Conservation (phyloP, 2,113 vertebrate genomes). For the Chunga burmeisteri region DNA sequence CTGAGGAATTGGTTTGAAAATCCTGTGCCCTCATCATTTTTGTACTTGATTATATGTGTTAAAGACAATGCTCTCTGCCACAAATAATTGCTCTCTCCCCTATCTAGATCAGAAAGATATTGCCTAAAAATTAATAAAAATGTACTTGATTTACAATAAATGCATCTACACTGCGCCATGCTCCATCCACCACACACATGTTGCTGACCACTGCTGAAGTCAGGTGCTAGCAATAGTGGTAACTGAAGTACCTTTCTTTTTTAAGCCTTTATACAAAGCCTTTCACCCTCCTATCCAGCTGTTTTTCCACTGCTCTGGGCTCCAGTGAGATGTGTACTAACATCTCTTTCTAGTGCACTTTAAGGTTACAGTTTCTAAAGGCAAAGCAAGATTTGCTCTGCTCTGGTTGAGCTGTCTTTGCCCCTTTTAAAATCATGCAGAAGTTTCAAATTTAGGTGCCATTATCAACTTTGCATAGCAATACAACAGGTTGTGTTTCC, state of each 20-base stretch:
- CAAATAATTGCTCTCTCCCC: neutral
- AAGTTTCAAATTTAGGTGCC: neutral
- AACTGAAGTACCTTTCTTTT: constrained; percentile 6
- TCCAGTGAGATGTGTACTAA: neutral
- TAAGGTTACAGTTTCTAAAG: neutral
- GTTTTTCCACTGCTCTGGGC: neutral
- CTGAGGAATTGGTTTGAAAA: neutral
- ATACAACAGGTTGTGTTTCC: neutral
- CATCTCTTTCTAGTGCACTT: neutral
- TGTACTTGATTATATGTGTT: neutral
- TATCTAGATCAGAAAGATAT: neutral
- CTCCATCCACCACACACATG: neutral
- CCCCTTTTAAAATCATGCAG: neutral
- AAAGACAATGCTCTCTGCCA: neutral
- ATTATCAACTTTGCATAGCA: neutral
- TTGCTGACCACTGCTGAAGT: neutral
- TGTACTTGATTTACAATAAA: constrained; percentile 17
- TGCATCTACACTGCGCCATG: neutral
- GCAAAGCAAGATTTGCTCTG: neutral
- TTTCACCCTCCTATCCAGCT: neutral
- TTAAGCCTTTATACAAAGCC: neutral
- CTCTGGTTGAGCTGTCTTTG: neutral
- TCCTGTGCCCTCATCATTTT: neutral
- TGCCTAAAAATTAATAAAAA: neutral
- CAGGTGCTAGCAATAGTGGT: neutral